Percentiles rank a stretch among this genome's conserved stretches.
phyloP scores from a whole-genome alignment of 2,797 vertebrate species.

The Pseudochromis fuscus region DNA sequence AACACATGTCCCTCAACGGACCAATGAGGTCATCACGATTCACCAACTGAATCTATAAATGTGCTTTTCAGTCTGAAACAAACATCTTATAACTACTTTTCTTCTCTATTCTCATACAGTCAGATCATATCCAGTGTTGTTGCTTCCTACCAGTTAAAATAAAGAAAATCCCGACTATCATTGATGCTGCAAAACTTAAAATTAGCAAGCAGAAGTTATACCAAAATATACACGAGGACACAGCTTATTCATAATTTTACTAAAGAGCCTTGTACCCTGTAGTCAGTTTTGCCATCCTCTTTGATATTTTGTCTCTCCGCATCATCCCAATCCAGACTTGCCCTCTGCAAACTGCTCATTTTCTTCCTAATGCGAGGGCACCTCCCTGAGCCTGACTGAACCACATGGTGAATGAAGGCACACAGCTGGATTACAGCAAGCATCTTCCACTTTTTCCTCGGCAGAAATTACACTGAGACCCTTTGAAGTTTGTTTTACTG shows the following conservation, averaged over 20 bases:
- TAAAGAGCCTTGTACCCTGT: constrained; percentile 24
- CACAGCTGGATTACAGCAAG: constrained; percentile 51
- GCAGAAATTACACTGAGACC: neutral
- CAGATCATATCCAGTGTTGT: neutral
- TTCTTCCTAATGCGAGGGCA: constrained; percentile 61
- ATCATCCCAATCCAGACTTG: constrained; percentile 42
- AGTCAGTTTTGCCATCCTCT: constrained; percentile 48
- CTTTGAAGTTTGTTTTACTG: constrained; percentile 34
- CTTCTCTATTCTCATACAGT: too few relatives aligned
- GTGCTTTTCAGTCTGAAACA: too few relatives aligned
- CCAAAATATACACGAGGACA: constrained; percentile 27
- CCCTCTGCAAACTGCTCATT: constrained; percentile 63
- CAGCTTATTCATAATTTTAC: constrained; percentile 49
- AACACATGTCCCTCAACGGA: too few relatives aligned
- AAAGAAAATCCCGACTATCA: neutral
- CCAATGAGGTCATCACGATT: too few relatives aligned
- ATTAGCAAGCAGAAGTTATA: neutral
- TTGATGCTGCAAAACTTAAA: constrained; percentile 4
- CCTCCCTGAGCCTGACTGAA: constrained; percentile 52
- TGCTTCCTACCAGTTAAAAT: constrained; percentile 1
- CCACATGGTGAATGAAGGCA: constrained; percentile 51
- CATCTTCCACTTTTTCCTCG: constrained; percentile 15
- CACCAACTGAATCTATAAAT: too few relatives aligned
- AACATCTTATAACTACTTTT: too few relatives aligned
- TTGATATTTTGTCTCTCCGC: constrained; percentile 38